These are phyloP conservation scores for Linyphia triangularis DNA, from an alignment of 2,888 invertebrate genomes.

Conservation along the genomic window DNA sequence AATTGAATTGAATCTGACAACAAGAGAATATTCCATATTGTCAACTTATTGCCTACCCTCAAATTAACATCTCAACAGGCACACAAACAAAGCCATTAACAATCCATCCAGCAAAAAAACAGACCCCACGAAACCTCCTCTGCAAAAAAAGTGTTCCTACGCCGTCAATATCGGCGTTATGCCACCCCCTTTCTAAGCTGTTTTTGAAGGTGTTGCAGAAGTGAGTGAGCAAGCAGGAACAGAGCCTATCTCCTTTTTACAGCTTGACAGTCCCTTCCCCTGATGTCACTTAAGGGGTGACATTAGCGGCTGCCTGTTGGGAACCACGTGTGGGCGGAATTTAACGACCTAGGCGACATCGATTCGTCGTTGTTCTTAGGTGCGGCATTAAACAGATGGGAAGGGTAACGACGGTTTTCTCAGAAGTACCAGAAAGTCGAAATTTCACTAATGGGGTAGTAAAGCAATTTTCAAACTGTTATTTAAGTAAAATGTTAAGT, in stretches of 20 bases:
- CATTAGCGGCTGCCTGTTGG: constrained; percentile 37
- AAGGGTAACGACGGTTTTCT: too few relatives aligned
- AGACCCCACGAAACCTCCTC: not conserved
- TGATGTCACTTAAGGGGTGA: not conserved
- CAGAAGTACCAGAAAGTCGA: not conserved
- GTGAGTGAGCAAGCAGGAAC: not conserved
- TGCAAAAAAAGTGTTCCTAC: not conserved
- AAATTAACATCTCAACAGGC: too few relatives aligned
- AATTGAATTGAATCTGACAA: too few relatives aligned
- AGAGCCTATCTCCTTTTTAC: not conserved
- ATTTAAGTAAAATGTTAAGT: too few relatives aligned
- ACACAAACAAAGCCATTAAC: too few relatives aligned
- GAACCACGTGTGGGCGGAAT: not conserved
- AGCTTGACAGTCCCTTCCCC: not conserved
- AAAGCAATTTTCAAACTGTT: too few relatives aligned
- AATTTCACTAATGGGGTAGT: not conserved
- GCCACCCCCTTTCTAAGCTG: not conserved
- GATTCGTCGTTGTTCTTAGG: constrained; percentile 19
- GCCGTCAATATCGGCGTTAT: not conserved
- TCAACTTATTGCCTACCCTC: too few relatives aligned
- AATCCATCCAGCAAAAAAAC: not conserved
- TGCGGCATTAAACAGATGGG: not conserved
- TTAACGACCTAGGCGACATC: constrained; percentile 37
- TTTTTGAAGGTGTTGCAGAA: not conserved
- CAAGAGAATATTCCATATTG: too few relatives aligned